phyloP scores from a whole-genome alignment of 2,888 invertebrate species.

The Parascotia fuliginaria region DNA sequence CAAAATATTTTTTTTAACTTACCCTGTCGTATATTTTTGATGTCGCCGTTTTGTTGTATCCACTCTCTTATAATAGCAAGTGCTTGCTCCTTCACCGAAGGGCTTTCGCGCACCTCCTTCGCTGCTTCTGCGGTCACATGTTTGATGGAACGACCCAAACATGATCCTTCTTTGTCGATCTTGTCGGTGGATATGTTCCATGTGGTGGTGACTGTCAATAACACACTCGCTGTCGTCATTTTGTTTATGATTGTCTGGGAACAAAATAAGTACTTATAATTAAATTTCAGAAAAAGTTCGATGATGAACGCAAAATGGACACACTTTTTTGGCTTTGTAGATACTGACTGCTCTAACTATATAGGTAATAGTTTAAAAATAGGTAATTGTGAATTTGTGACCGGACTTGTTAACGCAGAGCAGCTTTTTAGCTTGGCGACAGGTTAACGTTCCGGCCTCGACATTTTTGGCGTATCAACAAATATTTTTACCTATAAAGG shows the following conservation, averaged over 20 bases:
- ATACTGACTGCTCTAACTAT: too few relatives aligned
- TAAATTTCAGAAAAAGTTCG: too few relatives aligned
- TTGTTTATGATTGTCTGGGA: constrained; percentile 31
- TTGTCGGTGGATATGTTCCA: constrained; percentile 68
- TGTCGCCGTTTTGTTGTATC: constrained; percentile 89
- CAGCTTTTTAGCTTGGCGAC: too few relatives aligned
- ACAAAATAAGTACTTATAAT: not conserved
- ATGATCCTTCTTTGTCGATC: constrained; percentile 61
- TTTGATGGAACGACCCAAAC: constrained; percentile 48
- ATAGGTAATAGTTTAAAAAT: too few relatives aligned
- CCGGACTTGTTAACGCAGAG: too few relatives aligned
- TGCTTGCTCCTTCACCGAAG: constrained; percentile 87
- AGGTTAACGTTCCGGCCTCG: too few relatives aligned
- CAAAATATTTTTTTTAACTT: constrained; percentile 18
- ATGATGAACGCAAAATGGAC: too few relatives aligned
- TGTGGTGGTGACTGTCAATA: constrained; percentile 71
- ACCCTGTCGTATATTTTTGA: constrained; percentile 89
- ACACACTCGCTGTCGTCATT: constrained; percentile 76
- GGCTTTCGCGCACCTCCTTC: constrained; percentile 89
- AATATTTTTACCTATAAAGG: too few relatives aligned
- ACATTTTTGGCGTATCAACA: too few relatives aligned
- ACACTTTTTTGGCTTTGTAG: too few relatives aligned
- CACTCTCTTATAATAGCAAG: constrained; percentile 88
- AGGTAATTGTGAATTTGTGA: too few relatives aligned
- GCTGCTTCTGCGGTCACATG: constrained; percentile 81